phyloP scores from a whole-genome alignment of 2,888 invertebrate species.

The Ophion obscuratus region DNA sequence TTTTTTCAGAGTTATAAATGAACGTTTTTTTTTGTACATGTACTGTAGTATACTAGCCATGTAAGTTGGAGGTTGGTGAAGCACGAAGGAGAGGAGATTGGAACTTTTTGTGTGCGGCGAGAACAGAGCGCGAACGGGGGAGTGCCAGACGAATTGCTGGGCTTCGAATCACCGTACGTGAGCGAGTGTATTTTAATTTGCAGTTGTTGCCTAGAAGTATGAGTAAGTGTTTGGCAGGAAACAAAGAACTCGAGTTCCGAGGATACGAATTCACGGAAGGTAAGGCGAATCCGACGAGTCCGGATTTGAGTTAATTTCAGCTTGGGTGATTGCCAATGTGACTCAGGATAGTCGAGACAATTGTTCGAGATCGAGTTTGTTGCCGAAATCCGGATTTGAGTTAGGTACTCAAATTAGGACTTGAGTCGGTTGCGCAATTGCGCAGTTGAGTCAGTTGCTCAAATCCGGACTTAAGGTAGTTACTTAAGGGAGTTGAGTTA shows the following conservation, averaged over 20 bases:
- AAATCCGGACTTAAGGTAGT: not conserved
- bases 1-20: conserved; percentile 73
- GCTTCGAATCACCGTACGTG: not conserved
- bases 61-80: conserved; percentile 66
- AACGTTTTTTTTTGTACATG: conserved; percentile 80
- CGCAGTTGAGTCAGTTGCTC: not conserved
- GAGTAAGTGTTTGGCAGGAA: not conserved
- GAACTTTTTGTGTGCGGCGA: not conserved
- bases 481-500: not conserved
- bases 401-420: not conserved
- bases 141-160: conserved; percentile 4
- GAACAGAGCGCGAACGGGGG: conserved; percentile 52
- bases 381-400: not conserved
- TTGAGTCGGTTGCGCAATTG: not conserved
- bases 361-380: not conserved
- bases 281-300: not conserved
- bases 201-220: not conserved
- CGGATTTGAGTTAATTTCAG: not conserved
- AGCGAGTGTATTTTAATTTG: not conserved
- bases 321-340: not conserved
- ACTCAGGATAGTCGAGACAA: not conserved
- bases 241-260: not conserved
- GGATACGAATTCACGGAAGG: not conserved
- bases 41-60: conserved; percentile 81
- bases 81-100: conserved; percentile 51